Evolutionary conservation across 1,140 invertebrate species (phyloP).

Genomic region (Cheumatopsyche charites): DNA sequence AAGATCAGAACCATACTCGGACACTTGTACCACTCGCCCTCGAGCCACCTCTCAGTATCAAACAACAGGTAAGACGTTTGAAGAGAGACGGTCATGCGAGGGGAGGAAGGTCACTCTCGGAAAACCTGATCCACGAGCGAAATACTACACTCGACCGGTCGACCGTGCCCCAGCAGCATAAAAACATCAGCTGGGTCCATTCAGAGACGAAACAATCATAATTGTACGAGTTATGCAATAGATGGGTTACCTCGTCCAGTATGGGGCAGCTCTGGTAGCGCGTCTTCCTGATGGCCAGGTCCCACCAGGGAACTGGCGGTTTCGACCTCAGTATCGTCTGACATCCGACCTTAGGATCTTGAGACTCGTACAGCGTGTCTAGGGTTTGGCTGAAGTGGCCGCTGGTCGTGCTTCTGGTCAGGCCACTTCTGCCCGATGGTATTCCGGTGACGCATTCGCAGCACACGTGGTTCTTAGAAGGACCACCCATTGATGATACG

Average conservation of each 20-base stretch:
- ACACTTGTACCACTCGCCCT: background rate
- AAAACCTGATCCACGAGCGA: constrained; percentile 36
- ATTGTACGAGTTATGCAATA: too few relatives aligned
- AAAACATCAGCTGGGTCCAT: constrained; percentile 30
- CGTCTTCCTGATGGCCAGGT: constrained; percentile 76
- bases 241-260: constrained; percentile 63
- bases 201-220: constrained; percentile 9
- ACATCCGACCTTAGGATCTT: constrained; percentile 67
- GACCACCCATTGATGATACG: constrained; percentile 52
- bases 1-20: too few relatives aligned
- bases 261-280: constrained; percentile 75
- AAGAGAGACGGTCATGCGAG: background rate
- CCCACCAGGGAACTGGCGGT: constrained; percentile 82
- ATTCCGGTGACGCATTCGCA: constrained; percentile 61
- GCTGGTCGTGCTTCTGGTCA: constrained; percentile 48
- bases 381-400: constrained; percentile 54
- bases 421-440: constrained; percentile 51
- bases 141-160: constrained; percentile 15
- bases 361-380: constrained; percentile 60
- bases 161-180: constrained; percentile 9
- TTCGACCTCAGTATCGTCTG: constrained; percentile 67
- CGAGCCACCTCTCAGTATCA: background rate
- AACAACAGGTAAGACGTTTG: background rate
- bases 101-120: constrained; percentile 30
- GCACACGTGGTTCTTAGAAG: constrained; percentile 57